Evolutionary conservation across 2,797 vertebrate species (phyloP), one percentile per base, ranked within the genome.

Genomic region (Pagetopsis macropterus): DNA sequence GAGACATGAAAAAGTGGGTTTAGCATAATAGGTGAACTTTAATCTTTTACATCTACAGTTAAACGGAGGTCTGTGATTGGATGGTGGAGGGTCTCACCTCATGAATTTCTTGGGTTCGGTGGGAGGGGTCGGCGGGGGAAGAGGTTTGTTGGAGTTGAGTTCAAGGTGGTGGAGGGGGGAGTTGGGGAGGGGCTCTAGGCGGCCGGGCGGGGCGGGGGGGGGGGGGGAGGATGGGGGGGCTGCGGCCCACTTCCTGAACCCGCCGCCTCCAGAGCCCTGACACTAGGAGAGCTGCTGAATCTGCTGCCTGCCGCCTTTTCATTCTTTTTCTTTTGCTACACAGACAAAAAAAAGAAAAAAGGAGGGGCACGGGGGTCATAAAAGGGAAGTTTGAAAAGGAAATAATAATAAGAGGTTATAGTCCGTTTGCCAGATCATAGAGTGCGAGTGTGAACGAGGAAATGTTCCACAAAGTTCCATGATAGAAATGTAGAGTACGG

Each of bases 251-350:
- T 81, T 65, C 89, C 90, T 31, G 81, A 73, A 21, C 89, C 88
- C 17, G 59, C 84, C 83, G 96, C 96, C 93, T 98, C 98, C 96
- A 96, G 93, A 93, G 95, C 96, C 96, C 96, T 97, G 93, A 98
- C 94, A 96, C 96, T 98, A 92, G 97, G 93, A 88, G 96, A 96
- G 96, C 96, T 97, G 97, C 97, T 96, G 96, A 99, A 97, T 94
- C 97, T 95, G 96, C 96, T 96, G 94, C 96, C 91, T 84, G 96
- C 92, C 81, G 96, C 94, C 93, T 98, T 99, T 95, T 99, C 97
- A 71, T 96, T 98, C 96, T 98, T 99, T 98, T 96, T 96, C 96
- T 99, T 99, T 98, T 98, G 98, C 98, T 99, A 98, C 94, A 96
- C 96, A 92, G 86, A 88, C 84, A 90, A 78, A 85, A 86, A 86